Percentiles rank a stretch among this genome's conserved stretches.
These are phyloP conservation scores for Macrosoma leucophasiata DNA, from an alignment of 2,888 invertebrate genomes.

Conservation along the genomic window DNA sequence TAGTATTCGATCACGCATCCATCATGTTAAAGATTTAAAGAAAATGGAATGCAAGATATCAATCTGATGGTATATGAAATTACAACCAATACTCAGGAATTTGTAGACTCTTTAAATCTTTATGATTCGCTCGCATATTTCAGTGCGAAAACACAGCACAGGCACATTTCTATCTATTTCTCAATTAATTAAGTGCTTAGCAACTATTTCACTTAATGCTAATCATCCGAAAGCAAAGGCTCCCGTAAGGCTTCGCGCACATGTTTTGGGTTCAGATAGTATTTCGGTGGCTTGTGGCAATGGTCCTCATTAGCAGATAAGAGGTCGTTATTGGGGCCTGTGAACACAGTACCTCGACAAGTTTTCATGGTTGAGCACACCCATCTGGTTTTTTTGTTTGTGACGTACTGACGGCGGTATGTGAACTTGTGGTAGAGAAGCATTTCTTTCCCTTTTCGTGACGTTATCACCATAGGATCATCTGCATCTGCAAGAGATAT, in stretches of 20 bases:
- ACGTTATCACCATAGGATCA: constrained; percentile 56
- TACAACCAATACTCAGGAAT: too few species aligned
- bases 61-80: too few species aligned
- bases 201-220: too few species aligned
- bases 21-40: too few species aligned
- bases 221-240: constrained; percentile 40
- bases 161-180: too few species aligned
- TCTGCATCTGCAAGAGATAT: constrained; percentile 50
- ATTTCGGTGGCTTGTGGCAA: constrained; percentile 58
- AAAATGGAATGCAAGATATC: too few species aligned
- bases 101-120: too few species aligned
- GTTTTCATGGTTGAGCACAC: constrained; percentile 61
- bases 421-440: constrained; percentile 56
- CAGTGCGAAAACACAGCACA: too few species aligned
- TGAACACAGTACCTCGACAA: constrained; percentile 56
- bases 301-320: constrained; percentile 49
- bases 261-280: constrained; percentile 54
- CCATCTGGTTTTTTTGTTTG: constrained; percentile 45
- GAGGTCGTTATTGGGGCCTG: constrained; percentile 44
- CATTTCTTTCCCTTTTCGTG: constrained; percentile 63
- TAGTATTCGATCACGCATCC: too few species aligned
- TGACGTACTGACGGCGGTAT: constrained; percentile 56
- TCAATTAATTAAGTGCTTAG: too few species aligned
- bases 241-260: constrained; percentile 50
- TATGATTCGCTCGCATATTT: too few species aligned